These are phyloP conservation scores for Mimumesa dahlbomi DNA, from an alignment of 2,888 invertebrate genomes.

Conservation along the genomic window DNA sequence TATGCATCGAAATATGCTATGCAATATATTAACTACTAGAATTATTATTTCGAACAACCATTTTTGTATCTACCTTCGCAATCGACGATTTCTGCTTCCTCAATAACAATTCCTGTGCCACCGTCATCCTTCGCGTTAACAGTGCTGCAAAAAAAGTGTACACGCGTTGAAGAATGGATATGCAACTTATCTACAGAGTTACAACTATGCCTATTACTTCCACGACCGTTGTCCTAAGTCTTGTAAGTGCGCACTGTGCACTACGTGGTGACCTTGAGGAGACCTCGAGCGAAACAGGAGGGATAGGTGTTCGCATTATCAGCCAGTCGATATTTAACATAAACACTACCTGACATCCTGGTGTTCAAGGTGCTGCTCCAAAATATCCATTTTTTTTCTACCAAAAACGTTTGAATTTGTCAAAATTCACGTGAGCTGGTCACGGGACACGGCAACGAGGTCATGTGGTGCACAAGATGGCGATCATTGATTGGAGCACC, in stretches of 20 bases:
- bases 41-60: not conserved
- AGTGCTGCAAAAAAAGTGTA: conserved; percentile 63
- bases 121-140: conserved; percentile 72
- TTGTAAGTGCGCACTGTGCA: conserved; percentile 72
- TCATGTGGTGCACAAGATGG: conserved; percentile 80
- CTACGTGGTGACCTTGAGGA: conserved; percentile 76
- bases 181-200: conserved; percentile 46
- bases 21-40: too few relatives aligned
- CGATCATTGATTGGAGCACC: conserved; percentile 53
- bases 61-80: conserved; percentile 73
- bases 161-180: conserved; percentile 44
- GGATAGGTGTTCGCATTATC: conserved; percentile 58
- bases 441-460: conserved; percentile 80
- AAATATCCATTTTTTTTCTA: conserved; percentile 76
- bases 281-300: conserved; percentile 63
- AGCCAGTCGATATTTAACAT: conserved; percentile 60
- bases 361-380: conserved; percentile 78
- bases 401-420: conserved; percentile 78
- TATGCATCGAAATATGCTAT: too few relatives aligned
- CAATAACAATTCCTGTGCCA: conserved; percentile 75
- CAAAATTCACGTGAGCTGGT: conserved; percentile 81
- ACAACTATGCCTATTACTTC: conserved; percentile 64
- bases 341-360: conserved; percentile 77
- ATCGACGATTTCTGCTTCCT: conserved; percentile 78
- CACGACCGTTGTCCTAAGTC: conserved; percentile 60